Evolutionary conservation across 2,888 invertebrate genomes (phyloP).

Genomic region (Ormyrus rosae): DNA sequence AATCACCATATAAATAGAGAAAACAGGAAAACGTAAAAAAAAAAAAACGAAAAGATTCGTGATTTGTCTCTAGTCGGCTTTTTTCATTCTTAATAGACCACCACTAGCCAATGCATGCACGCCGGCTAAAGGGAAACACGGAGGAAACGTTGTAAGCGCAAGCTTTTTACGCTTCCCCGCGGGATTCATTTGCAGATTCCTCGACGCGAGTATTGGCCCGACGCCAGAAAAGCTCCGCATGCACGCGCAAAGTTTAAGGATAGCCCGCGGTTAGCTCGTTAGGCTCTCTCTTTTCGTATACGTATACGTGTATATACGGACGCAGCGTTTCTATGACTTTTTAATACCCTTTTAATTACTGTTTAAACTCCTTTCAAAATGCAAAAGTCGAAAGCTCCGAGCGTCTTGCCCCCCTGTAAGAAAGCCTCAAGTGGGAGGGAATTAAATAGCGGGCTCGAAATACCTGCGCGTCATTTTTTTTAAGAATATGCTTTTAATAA

Average conservation of each 20-base stretch:
- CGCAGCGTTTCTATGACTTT: conserved; percentile 39
- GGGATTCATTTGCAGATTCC: conserved; percentile 30
- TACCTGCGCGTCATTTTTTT: no score
- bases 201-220: conserved; percentile 26
- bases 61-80: no score
- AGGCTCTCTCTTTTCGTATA: background rate
- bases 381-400: no score
- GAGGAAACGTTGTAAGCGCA: background rate
- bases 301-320: background rate
- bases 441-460: no score
- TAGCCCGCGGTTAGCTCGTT: conserved; percentile 48
- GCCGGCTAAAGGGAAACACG: background rate
- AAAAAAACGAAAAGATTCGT: no score
- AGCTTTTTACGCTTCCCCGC: conserved; percentile 1
- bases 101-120: background rate
- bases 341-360: conserved; percentile 55
- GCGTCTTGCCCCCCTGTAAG: no score
- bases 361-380: conserved; percentile 23
- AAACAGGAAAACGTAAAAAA: no score
- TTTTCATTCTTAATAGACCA: no score
- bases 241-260: conserved; percentile 34
- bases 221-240: conserved; percentile 24
- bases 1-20: no score
- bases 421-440: no score
- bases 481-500: no score